These are phyloP conservation scores for Crocidura indochinensis DNA, from an alignment of 2,797 vertebrate species.

Conservation along the genomic window DNA sequence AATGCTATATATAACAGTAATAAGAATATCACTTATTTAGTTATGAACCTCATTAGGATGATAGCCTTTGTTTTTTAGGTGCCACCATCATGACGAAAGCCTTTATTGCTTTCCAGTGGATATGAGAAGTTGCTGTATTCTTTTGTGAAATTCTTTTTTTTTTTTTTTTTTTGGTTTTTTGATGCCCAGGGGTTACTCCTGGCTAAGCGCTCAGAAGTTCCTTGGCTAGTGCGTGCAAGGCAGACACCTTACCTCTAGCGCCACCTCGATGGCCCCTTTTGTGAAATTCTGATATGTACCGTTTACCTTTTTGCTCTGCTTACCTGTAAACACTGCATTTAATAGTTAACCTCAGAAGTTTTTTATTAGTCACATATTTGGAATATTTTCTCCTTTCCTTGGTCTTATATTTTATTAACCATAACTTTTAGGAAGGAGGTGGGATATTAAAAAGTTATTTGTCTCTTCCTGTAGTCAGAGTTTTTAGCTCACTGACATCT, in stretches of 20 bases:
- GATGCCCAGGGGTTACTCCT: too few relatives aligned
- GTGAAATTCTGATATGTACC: constrained; percentile 29
- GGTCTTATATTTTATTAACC: constrained; percentile 45
- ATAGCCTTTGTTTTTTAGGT: constrained; percentile 55
- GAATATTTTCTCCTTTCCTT: constrained; percentile 19
- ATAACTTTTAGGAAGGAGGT: constrained; percentile 28
- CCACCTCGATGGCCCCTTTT: too few relatives aligned
- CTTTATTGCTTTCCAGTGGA: constrained; percentile 58
- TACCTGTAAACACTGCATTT: constrained; percentile 55
- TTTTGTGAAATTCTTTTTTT: constrained; percentile 22
- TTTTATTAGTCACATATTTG: constrained; percentile 33
- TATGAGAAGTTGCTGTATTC: background rate
- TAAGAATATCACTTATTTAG: constrained; percentile 55
- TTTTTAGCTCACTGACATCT: background rate
- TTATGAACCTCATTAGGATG: constrained; percentile 49
- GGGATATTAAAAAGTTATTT: constrained; percentile 38
- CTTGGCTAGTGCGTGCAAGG: too few relatives aligned
- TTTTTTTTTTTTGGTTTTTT: too few relatives aligned
- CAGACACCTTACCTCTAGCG: too few relatives aligned
- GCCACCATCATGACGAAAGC: background rate
- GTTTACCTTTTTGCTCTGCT: constrained; percentile 59
- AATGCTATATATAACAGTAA: background rate
- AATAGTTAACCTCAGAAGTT: constrained; percentile 54
- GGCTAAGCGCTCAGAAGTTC: too few relatives aligned
- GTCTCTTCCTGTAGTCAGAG: background rate